Evolutionary conservation across 2,113 vertebrate species (phyloP), one percentile per base, ranked within the genome.

Genomic region (Ochotona princeps): DNA sequence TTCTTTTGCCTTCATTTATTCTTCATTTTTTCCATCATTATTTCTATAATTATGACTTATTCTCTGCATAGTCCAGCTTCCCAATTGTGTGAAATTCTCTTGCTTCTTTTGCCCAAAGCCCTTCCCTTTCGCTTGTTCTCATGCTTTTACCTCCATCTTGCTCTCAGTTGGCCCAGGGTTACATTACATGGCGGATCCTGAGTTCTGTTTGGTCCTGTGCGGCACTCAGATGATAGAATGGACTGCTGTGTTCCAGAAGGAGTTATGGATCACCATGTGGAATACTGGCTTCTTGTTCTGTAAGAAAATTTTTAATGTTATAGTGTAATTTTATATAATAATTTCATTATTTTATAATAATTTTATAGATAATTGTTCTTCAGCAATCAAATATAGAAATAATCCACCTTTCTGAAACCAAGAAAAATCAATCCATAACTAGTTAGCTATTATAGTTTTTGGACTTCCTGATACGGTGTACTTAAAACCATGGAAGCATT

Each of bases 121-220:
- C 10, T 5, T 28, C 23, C 26, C 2, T 1, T 11, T 17, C 28
- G 25, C 15, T 83, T 60, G 23, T 20, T 51, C 5, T 35, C 26
- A 44, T 5, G 10, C 12, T 5, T 28, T 51, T 35, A 5, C 20
- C 25, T 0, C 20, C 0, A 0, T 51, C 63, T 63, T 67, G 47
- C 14, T 21, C n/a, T 79, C 23, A 0, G 23, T 26, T 44, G 51
- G 65, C 18, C 5, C 38, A 28, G 14, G 70, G 21, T 10, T 10
- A 7, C 1, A 32, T 21, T 13, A 30, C 13, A 13, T 1, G 23
- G 65, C 6, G 20, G n/a, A 66, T 51, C n/a, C 47, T 35, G n/a
- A 0, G 4, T 4, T 32, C n/a, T n/a, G 5, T 12, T 12, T 0
- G 0, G 11, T 54, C 26, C 54, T 18, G 67, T 8, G 2, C 32